Base-by-base conservation (phyloP, 2,113 vertebrate species). In the Platycercus adscitus region DNA sequence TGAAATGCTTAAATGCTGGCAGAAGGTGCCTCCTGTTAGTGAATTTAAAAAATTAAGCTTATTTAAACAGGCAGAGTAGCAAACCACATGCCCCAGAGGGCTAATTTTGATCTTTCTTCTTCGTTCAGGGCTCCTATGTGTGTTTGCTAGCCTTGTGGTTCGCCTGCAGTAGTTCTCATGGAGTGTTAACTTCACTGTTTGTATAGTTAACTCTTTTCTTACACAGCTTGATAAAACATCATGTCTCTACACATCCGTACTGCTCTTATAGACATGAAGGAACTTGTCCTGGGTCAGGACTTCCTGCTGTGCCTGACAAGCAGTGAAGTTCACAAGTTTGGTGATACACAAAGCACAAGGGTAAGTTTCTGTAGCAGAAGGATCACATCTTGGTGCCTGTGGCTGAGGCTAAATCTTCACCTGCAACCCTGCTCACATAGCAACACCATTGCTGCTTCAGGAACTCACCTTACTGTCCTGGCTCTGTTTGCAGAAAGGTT, bases 201-300 rank as follows among this genome's bases (percentile, higher is more conserved):
- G 17, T 37, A 17, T 11, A 66, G 46, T 58, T 66, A 77, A 69
- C 26, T 75, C 37, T 71, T 64, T 84, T 87, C 77, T 77, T 65
- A 43, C 15, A 28, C 23, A 78, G 64, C 47, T 81, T 81, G 78
- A 35, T 64, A 85, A 33, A 75, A 3, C 11, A 19, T 23, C 0
- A 0, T 39, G 39, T 64, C 24, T 81, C 60, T 68, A 13, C 25
- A 4, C 17, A 68, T 33, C 41, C 0, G 0, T 18, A 13, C 43
- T 64, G 55, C 14, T 79, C 35, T 33, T 4, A 4, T 3, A 47
- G 39, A 17, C 37, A 20, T 7, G 49, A 82, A 66, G 39, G 47
- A 79, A 52, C 16, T 17, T 79, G n/a, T 50, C 91, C 66, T 65
- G 4, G 1, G 24, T 60, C 61, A 76, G 65, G 56, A 63, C 37